phyloP scores from a whole-genome alignment of 2,888 invertebrate species.

The Scaptodrosophila latifasciaeformis region DNA sequence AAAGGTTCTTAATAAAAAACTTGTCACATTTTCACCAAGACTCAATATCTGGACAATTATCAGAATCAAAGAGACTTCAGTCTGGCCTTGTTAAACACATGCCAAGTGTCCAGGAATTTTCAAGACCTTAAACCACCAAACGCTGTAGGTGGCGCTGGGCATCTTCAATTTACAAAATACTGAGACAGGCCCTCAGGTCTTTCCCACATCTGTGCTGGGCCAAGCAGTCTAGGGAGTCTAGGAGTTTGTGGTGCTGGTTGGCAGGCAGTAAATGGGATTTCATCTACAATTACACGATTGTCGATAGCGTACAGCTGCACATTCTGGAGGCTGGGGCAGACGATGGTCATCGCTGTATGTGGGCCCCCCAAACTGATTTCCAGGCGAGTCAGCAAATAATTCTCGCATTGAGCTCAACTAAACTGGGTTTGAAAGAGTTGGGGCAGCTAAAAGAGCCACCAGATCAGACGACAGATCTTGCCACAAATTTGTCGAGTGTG shows the following conservation, averaged over 20 bases:
- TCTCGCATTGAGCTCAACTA: constrained; percentile 9
- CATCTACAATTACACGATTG: constrained; percentile 61
- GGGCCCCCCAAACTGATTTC: constrained; percentile 29
- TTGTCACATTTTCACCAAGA: no score
- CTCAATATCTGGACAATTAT: no score
- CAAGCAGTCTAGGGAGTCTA: no score
- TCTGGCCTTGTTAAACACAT: no score
- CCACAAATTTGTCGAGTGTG: constrained; percentile 66
- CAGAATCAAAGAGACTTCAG: no score
- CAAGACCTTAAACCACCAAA: not conserved
- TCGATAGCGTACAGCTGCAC: constrained; percentile 40
- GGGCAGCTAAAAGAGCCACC: constrained; percentile 2
- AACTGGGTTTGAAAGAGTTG: not conserved
- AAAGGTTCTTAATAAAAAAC: no score
- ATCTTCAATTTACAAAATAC: not conserved
- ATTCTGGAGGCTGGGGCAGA: constrained; percentile 28
- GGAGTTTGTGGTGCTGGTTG: no score
- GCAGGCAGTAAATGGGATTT: constrained; percentile 35
- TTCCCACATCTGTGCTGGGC: no score
- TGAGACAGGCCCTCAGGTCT: no score
- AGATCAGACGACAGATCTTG: constrained; percentile 28
- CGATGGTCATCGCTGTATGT: constrained; percentile 45
- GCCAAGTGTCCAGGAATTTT: no score
- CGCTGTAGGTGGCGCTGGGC: constrained; percentile 42
- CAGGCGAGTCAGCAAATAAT: constrained; percentile 56